These are phyloP conservation scores for Carpatolechia fugitivella DNA, from an alignment of 2,888 invertebrate genomes.

Conservation along the genomic window DNA sequence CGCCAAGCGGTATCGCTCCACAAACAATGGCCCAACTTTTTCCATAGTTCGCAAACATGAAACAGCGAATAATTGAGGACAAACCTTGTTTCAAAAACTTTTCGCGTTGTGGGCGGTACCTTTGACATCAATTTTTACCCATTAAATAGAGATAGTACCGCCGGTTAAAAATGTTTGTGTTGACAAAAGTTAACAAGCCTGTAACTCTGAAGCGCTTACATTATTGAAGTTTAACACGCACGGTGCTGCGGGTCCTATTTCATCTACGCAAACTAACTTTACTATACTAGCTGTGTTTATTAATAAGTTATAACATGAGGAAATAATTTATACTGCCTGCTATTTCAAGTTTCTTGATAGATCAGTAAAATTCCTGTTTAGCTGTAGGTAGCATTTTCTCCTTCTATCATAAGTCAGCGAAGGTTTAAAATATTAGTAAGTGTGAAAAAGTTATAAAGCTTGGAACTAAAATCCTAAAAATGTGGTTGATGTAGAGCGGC, in stretches of 20 bases:
- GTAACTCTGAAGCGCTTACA: constrained; percentile 1
- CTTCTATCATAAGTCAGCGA: too few relatives aligned
- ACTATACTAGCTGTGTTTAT: too few relatives aligned
- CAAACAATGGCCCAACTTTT: constrained; percentile 19
- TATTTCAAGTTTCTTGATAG: too few relatives aligned
- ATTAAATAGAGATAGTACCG: not conserved
- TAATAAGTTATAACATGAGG: too few relatives aligned
- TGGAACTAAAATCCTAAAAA: too few relatives aligned
- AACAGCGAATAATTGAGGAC: not conserved
- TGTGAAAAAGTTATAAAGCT: too few relatives aligned
- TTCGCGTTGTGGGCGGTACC: not conserved
- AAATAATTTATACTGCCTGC: too few relatives aligned
- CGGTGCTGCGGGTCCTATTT: not conserved
- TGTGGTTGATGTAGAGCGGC: too few relatives aligned
- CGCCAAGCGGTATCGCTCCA: constrained; percentile 20
- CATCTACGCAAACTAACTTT: not conserved
- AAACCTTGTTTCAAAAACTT: constrained; percentile 8
- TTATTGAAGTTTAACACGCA: constrained; percentile 9
- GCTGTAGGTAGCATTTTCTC: too few relatives aligned
- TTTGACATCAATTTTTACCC: not conserved
- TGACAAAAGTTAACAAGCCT: constrained; percentile 10
- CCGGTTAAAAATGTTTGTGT: constrained; percentile 4
- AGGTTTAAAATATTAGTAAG: too few relatives aligned
- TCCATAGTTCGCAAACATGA: constrained; percentile 12
- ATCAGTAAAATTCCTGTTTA: too few relatives aligned